phyloP scores from a whole-genome alignment of 2,113 vertebrate species.

The Python bivittatus region DNA sequence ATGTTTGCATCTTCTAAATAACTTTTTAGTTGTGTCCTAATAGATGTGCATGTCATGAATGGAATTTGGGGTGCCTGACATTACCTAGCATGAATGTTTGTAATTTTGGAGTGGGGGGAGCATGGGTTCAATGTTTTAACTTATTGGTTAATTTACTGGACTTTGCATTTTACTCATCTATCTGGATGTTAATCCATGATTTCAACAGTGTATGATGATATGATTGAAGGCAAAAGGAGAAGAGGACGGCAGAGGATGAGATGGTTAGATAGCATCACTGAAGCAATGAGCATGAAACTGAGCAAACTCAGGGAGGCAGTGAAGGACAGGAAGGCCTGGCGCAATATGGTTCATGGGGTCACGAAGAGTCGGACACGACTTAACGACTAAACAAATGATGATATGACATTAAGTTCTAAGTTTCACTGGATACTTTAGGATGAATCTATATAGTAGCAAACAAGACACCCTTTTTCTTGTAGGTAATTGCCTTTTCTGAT shows the following conservation, averaged over 20 bases:
- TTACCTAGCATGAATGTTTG: background rate
- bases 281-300: too few species aligned
- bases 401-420: background rate
- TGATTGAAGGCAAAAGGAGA: too few species aligned
- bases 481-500: background rate
- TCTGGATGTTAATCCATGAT: background rate
- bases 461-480: background rate
- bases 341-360: too few species aligned
- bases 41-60: background rate
- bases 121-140: background rate
- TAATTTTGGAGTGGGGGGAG: background rate
- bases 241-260: too few species aligned
- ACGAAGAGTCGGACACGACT: too few species aligned
- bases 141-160: background rate
- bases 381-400: too few species aligned
- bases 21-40: too few species aligned
- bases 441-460: background rate
- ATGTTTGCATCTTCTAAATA: background rate
- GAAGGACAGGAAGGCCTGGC: too few species aligned
- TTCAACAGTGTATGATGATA: background rate
- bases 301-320: too few species aligned
- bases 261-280: too few species aligned
- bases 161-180: background rate
- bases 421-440: background rate
- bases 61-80: background rate